A percentile compares a stretch with the other conserved stretches of the same genome.
phyloP scores from a whole-genome alignment of 2,113 vertebrate genomes.

The Scomber scombrus region DNA sequence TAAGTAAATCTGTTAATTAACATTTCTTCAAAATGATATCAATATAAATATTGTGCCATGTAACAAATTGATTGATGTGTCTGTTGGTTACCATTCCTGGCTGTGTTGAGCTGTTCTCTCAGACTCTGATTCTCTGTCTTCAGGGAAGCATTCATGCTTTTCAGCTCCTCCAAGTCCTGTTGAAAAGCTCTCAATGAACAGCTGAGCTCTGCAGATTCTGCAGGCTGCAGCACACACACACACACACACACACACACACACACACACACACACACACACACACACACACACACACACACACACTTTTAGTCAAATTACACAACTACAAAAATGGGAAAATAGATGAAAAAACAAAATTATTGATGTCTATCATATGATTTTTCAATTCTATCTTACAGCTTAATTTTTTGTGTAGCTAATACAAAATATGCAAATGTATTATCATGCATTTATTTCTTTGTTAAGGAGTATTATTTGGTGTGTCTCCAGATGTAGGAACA shows the following conservation, averaged over 20 bases:
- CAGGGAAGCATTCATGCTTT: conserved; percentile 83
- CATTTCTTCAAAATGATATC: neutral
- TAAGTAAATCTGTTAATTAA: too few relatives aligned
- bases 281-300: neutral
- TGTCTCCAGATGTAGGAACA: neutral
- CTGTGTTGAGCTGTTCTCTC: conserved; percentile 80
- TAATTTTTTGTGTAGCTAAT: neutral
- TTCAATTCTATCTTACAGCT: neutral
- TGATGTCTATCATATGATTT: neutral
- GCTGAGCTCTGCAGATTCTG: conserved; percentile 75
- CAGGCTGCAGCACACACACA: conserved; percentile 53
- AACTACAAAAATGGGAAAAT: too few relatives aligned
- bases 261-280: neutral
- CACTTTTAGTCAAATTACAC: too few relatives aligned
- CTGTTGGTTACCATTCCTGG: conserved; percentile 69
- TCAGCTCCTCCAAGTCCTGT: conserved; percentile 86
- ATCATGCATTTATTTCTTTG: neutral
- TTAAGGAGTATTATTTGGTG: neutral
- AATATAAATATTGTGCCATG: neutral
- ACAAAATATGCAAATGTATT: too few relatives aligned
- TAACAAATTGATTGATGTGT: neutral
- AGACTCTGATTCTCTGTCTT: conserved; percentile 87
- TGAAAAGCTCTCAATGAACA: conserved; percentile 82
- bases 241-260: neutral
- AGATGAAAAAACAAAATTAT: too few relatives aligned